Evolutionary conservation across 2,888 invertebrate genomes (phyloP).

Genomic region (Gasteruption jaculator): DNA sequence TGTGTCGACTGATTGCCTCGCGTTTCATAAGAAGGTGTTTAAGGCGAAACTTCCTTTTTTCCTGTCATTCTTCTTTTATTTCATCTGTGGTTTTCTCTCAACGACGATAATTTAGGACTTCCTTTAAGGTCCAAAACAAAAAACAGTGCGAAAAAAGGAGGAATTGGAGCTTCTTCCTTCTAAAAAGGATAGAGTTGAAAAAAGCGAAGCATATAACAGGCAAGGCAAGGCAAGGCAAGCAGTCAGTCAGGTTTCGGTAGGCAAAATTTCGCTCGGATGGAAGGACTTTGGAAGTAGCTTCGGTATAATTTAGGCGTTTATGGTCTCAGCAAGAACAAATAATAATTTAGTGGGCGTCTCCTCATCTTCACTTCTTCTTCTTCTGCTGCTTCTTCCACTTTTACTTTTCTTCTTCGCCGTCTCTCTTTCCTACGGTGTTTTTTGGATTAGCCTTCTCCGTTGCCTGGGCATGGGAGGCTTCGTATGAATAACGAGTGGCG

Average conservation of each 20-base stretch:
- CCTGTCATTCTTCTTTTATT: too few species aligned
- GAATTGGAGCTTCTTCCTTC: too few species aligned
- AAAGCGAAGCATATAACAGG: slow-evolving; percentile 16
- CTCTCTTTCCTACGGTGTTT: slow-evolving; percentile 20
- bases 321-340: slow-evolving; percentile 49
- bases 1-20: too few species aligned
- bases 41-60: too few species aligned
- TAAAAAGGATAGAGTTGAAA: too few species aligned
- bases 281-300: slow-evolving; percentile 35
- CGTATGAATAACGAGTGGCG: slow-evolving; percentile 51
- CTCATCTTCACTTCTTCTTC: slow-evolving; percentile 28
- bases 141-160: too few species aligned
- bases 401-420: slow-evolving; percentile 13
- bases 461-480: too few species aligned
- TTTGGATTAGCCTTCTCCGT: slow-evolving; percentile 9
- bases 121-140: too few species aligned
- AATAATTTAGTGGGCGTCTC: slow-evolving; percentile 52
- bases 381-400: slow-evolving; percentile 17
- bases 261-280: slow-evolving; percentile 30
- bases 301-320: slow-evolving; percentile 50
- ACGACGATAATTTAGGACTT: too few species aligned
- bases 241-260: slow-evolving; percentile 23
- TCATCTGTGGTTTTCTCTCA: too few species aligned
- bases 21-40: too few species aligned
- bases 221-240: slow-evolving; percentile 9